Evolutionary conservation across 2,797 vertebrate genomes (phyloP), one percentile per base, ranked within the genome.

Genomic region (Chromobotia macracanthus): DNA sequence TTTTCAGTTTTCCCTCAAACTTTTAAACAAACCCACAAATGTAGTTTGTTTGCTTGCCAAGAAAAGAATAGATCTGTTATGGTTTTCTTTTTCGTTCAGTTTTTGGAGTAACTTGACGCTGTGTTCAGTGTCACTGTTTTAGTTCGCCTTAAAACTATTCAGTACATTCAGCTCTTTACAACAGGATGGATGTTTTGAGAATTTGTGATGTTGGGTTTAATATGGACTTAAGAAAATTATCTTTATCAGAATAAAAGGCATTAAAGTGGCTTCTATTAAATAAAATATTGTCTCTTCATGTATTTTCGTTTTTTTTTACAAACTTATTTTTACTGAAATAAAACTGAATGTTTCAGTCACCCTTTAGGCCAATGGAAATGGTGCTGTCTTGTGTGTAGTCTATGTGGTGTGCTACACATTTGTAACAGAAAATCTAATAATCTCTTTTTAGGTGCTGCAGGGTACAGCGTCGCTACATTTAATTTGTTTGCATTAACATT

Each of bases 1-100:
- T 88, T 86, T 75, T 83, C 84, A 72, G n/a, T 75, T 84, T 12
- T 4, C 12, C 23, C 58, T 72, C 38, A 66, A 55, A 31, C 60
- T 44, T 60, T 13, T 19, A 77, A 75, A 78, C 31, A 70, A 56
- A 75, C 28, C 28, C 50, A 71, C 58, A 79, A 75, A 83, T 35
- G 15, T 51, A 31, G 28, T 38, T 15, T 28, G 28, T 41, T 41
- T 41, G 77, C 79, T 80, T 82, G 67, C 81, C 41, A 44, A 58
- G 25, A 82, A 74, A 70, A 28, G 3, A 15, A 28, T 21, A 15
- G 28, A 56, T 48, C 75, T 60, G 13, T 44, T 21, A 31, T n/a
- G 18, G 38, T 23, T 69, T 72, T 8, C 23, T 23, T 12, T 31
- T 77, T 46, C 25, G 28, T 2, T 21, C 15, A 44, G 18, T 44